Base-by-base conservation (phyloP, 2,113 vertebrate species). In the Calyptomena viridis region DNA sequence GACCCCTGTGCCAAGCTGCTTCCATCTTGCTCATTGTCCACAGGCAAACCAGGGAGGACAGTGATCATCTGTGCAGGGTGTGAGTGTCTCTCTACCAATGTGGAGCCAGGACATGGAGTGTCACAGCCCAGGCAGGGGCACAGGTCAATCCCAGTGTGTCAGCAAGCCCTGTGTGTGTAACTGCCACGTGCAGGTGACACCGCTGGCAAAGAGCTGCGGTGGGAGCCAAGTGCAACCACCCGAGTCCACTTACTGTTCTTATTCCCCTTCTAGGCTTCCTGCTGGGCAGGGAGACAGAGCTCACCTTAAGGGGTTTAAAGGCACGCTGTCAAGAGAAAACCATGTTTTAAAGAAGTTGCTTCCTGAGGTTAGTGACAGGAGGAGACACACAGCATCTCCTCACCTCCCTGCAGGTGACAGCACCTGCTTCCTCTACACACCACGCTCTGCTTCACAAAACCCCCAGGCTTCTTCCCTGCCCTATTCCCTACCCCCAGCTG, bases 241-340 rank as follows among this genome's bases (percentile, higher is more conserved):
- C 37, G 1, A 82, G 89, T 76, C 93, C 96, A 98, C 98, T 98
- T 98, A 98, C 98, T 96, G 97, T 97, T 97, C 63, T 90, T 16
- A 84, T 63, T 84, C 95, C 97, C 96, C 90, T 98, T 95, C 95
- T 98, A 97, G 97, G 96, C 76, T 97, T 98, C 97, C 97, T 98
- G 97, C 94, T 98, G 97, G 97, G 93, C 94, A 98, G 96, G 82
- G 97, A 97, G 95, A 97, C 97, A 74, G 97, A 95, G 97, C 97
- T 96, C 97, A 95, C 97, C 96, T 97, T 98, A 97, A 96, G 73
- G 94, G 97, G 73, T 95, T 97, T 98, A 98, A 98, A 97, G 92
- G 93, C 95, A 97, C 79, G 96, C 97, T 98, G 97, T 96, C 96
- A 94, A 98, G 84, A 98, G 97, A 98, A 98, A 98, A 98, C 71